phyloP scores from a whole-genome alignment of 2,797 vertebrate genomes.

The Helicolenus hilgendorfi region DNA sequence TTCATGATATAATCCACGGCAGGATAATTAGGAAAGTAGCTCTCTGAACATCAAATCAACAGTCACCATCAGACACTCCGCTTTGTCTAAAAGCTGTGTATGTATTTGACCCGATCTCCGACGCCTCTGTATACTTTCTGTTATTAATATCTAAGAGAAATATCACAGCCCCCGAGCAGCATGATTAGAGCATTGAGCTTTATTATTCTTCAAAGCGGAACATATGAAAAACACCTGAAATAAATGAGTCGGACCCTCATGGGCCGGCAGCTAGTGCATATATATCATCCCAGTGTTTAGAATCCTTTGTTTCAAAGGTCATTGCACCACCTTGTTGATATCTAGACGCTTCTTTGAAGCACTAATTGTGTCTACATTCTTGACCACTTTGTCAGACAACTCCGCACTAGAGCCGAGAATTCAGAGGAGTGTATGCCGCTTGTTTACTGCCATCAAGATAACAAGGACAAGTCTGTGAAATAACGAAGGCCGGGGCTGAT shows the following conservation, averaged over 20 bases:
- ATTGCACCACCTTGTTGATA: constrained; percentile 73
- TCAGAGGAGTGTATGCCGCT: constrained; percentile 66
- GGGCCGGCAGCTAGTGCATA: constrained; percentile 38
- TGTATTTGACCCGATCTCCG: constrained; percentile 28
- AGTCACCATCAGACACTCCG: constrained; percentile 54
- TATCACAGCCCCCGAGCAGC: constrained; percentile 54
- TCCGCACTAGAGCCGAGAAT: constrained; percentile 50
- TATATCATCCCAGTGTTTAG: constrained; percentile 59
- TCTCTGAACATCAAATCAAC: constrained; percentile 67
- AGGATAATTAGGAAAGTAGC: constrained; percentile 62
- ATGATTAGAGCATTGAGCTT: constrained; percentile 64
- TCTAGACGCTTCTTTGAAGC: constrained; percentile 70
- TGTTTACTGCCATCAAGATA: constrained; percentile 86
- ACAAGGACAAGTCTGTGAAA: constrained; percentile 81
- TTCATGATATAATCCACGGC: constrained; percentile 42
- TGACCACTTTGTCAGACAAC: constrained; percentile 80
- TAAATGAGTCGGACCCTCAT: constrained; percentile 63
- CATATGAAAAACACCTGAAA: constrained; percentile 69
- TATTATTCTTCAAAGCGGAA: constrained; percentile 72
- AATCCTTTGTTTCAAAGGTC: constrained; percentile 82
- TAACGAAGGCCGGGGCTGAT: constrained; percentile 81
- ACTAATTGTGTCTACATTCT: constrained; percentile 83
- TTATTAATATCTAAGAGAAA: constrained; percentile 68
- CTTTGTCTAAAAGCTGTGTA: constrained; percentile 63
- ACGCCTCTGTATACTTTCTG: constrained; percentile 18